These are phyloP conservation scores for Eriosoma lanigerum DNA, from an alignment of 1,140 invertebrate genomes.

Conservation along the genomic window DNA sequence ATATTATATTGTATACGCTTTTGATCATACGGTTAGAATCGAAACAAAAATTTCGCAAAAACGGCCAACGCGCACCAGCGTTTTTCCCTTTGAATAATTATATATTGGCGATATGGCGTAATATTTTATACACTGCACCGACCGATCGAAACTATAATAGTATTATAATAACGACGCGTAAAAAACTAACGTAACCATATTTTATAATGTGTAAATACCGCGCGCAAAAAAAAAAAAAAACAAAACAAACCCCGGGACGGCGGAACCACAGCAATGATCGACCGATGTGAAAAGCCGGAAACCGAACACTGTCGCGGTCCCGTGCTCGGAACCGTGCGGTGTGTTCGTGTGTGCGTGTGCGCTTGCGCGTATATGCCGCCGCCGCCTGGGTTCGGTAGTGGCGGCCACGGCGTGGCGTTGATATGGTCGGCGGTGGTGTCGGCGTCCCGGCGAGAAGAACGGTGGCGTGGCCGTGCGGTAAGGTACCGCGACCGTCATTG, in stretches of 20 bases:
- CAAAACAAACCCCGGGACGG: not conserved
- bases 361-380: not conserved
- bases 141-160: too few relatives aligned
- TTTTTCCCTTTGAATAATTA: too few relatives aligned
- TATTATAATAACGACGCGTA: too few relatives aligned
- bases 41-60: too few relatives aligned
- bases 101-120: too few relatives aligned
- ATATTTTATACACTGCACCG: too few relatives aligned
- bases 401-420: not conserved
- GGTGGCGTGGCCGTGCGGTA: constrained; percentile 7
- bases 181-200: too few relatives aligned
- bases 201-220: too few relatives aligned
- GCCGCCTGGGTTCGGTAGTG: not conserved
- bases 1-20: too few relatives aligned
- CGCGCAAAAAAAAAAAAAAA: not conserved
- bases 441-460: not conserved
- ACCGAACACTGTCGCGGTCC: constrained; percentile 47
- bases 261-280: not conserved
- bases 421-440: not conserved
- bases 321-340: not conserved
- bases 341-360: not conserved
- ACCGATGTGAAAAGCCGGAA: constrained; percentile 45
- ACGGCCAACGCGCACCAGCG: too few relatives aligned
- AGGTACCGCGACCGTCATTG: constrained; percentile 13
- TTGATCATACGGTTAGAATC: too few relatives aligned